These are phyloP conservation scores for Odocoileus virginianus DNA, from an alignment of 2,113 vertebrate genomes.

Conservation along the genomic window DNA sequence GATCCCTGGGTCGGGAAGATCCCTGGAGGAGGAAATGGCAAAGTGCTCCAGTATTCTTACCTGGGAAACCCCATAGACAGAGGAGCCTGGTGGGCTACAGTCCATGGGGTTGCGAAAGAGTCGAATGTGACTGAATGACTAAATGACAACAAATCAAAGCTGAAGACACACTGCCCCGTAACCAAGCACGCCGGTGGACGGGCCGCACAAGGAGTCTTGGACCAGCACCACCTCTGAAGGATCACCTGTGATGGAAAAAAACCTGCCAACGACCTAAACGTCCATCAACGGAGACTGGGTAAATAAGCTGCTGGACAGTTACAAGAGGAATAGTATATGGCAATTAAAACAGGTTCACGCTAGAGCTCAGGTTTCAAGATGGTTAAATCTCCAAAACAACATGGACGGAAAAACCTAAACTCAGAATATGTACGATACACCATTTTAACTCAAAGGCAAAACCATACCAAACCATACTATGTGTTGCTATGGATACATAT, in stretches of 20 bases:
- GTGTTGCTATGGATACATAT: not conserved
- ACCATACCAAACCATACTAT: not conserved
- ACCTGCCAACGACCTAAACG: not conserved
- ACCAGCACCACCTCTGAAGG: not conserved
- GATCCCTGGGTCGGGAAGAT: not conserved
- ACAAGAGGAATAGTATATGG: accelerated
- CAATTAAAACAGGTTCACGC: not conserved
- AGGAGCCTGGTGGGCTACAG: not conserved
- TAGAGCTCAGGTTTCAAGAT: not conserved
- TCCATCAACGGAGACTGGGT: not conserved
- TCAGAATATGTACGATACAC: not conserved
- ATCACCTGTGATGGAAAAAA: too few species aligned
- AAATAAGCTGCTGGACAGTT: not conserved
- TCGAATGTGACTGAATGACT: not conserved
- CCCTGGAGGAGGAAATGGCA: not conserved
- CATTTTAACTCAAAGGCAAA: not conserved
- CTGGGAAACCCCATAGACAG: not conserved
- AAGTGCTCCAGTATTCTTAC: not conserved
- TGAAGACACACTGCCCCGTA: not conserved
- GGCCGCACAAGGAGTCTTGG: accelerated
- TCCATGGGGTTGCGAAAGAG: not conserved
- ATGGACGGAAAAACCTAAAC: not conserved
- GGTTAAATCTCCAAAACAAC: not conserved
- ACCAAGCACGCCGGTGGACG: not conserved
- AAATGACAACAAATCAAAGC: not conserved